These are phyloP conservation scores for Uloborus diversus DNA, from an alignment of 1,140 invertebrate species.

Conservation along the genomic window DNA sequence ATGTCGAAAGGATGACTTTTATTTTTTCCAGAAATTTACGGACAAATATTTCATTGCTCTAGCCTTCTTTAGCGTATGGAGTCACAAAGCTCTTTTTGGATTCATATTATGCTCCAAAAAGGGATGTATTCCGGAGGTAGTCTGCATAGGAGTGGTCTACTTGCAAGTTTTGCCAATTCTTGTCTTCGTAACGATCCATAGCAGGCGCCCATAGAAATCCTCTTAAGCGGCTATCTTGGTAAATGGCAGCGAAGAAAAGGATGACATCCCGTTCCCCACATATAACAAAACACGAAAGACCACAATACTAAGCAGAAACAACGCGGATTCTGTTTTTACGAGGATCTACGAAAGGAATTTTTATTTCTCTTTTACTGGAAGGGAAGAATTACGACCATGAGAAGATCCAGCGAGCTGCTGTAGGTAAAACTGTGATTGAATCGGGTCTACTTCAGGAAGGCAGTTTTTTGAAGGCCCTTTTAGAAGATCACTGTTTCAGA, in stretches of 20 bases:
- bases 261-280: not conserved
- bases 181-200: not conserved
- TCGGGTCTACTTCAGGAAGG: not conserved
- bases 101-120: not conserved
- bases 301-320: conserved; percentile 1
- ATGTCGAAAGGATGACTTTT: not conserved
- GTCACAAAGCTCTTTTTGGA: not conserved
- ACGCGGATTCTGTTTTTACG: conserved; percentile 1
- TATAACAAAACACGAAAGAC: not conserved
- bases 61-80: not conserved
- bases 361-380: not conserved
- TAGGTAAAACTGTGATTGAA: not conserved
- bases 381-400: not conserved
- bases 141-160: not conserved
- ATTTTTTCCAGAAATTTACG: too few relatives aligned
- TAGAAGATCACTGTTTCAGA: too few relatives aligned
- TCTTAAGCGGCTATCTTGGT: conserved; percentile 17
- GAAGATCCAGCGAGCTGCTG: not conserved
- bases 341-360: not conserved
- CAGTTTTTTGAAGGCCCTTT: too few relatives aligned
- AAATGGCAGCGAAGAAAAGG: conserved; percentile 15
- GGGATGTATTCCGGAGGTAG: not conserved
- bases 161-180: not conserved
- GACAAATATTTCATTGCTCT: not conserved
- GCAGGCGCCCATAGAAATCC: not conserved